These are phyloP conservation scores for Leucoraja ocellata DNA, from an alignment of 2,797 vertebrate species.

Conservation along the genomic window DNA sequence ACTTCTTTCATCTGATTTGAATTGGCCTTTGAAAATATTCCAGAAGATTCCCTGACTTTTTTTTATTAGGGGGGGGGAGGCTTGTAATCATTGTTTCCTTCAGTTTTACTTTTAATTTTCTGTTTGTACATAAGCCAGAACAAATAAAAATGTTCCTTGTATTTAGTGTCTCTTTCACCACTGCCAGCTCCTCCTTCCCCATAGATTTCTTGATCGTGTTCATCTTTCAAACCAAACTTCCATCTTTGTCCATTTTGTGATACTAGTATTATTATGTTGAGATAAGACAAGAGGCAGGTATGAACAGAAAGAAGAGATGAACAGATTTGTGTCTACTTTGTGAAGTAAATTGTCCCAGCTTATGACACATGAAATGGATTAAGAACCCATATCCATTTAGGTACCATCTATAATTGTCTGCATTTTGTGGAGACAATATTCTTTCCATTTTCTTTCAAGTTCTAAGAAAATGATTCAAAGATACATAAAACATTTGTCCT, in stretches of 20 bases:
- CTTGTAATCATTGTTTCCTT: constrained; percentile 17
- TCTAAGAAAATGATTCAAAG: background rate
- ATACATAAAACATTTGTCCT: background rate
- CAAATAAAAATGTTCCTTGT: constrained; percentile 16
- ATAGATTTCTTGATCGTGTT: background rate
- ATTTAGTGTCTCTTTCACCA: background rate
- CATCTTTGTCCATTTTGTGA: background rate
- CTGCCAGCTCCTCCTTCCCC: constrained; percentile 11
- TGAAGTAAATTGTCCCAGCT: background rate
- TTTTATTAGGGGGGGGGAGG: background rate
- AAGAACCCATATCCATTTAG: background rate
- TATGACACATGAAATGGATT: background rate
- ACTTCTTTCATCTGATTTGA: constrained; percentile 30
- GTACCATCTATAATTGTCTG: background rate
- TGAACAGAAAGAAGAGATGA: background rate
- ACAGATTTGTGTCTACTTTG: background rate
- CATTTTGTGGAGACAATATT: background rate
- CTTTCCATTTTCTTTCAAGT: background rate
- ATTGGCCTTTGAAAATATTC: constrained; percentile 21
- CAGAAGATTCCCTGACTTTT: background rate
- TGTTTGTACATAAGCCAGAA: constrained; percentile 31
- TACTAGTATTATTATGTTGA: background rate
- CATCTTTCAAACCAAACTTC: constrained; percentile 67
- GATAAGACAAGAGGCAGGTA: background rate
- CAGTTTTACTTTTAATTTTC: background rate